Evolutionary conservation across 2,113 vertebrate genomes (phyloP), one percentile per base, ranked within the genome.

Genomic region (Pseudorasbora parva): DNA sequence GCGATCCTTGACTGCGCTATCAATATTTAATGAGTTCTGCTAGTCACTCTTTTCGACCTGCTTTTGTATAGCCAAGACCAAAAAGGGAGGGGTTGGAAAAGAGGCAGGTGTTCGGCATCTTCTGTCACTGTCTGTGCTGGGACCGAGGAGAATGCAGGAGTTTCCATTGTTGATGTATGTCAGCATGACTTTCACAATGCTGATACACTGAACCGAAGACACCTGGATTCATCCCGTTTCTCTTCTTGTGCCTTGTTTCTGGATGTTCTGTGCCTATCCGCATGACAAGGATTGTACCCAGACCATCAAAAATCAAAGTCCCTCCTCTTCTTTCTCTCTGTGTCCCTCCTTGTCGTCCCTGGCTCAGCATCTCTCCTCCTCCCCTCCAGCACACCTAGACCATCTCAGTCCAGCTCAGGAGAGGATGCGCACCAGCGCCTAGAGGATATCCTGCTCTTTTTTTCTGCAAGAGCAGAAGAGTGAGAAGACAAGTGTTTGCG

Each of bases 1-100:
- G 78, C 77, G 82, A 72, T 83, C 79, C 84, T 78, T 60, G 78
- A 88, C 87, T 89, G 80, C 82, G 60, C 88, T 78, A 88, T 94
- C 76, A 88, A 93, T 93, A 87, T 92, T 94, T 92, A 74, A 94
- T 88, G 76, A 88, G n/a, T 49, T 83, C 49, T 49, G 59, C 27
- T 72, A 81, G 84, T 25, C 84, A 77, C 51, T 83, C 54, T 69
- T 60, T 66, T 62, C 54, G 78, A 27, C 86, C 72, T 76, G 54
- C 64, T 85, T 56, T 85, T 43, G 14, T 73, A 78, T 59, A n/a
- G 64, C n/a, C 21, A 30, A 43, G 60, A 56, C 17, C 21, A 66
- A 71, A 25, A 54, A 25, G 43, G 49, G 33, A 64, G 71, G 79
- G 73, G 25, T 59, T 80, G n/a, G 23, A 83, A 21, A 49, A 66